These are phyloP conservation scores for Macrophya alboannulata DNA, from an alignment of 2,888 invertebrate genomes.

Conservation along the genomic window DNA sequence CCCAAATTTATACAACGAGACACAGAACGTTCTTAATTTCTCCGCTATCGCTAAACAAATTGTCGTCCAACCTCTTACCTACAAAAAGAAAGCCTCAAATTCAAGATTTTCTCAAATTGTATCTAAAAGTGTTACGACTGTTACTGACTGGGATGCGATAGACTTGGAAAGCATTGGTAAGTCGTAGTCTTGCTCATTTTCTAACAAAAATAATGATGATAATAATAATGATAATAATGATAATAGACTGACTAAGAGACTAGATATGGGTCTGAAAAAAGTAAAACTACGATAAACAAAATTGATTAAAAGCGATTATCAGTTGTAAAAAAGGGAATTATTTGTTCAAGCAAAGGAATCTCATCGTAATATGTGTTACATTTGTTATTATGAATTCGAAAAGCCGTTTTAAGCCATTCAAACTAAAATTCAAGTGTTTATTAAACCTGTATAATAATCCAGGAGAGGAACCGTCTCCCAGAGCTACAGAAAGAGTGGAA, in stretches of 20 bases:
- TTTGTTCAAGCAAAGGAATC: neutral
- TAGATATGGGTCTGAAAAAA: no score
- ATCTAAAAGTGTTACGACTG: conserved; percentile 70
- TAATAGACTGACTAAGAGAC: neutral
- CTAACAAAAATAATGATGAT: neutral
- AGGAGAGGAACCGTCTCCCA: conserved; percentile 52
- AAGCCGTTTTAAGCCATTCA: neutral
- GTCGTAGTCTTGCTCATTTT: neutral
- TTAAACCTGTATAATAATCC: conserved; percentile 21
- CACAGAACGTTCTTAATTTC: conserved; percentile 92
- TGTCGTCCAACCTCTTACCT: conserved; percentile 70
- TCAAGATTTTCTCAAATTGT: conserved; percentile 75
- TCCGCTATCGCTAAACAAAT: conserved; percentile 91
- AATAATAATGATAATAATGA: neutral
- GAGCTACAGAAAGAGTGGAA: neutral
- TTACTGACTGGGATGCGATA: conserved; percentile 74
- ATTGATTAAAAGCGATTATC: no score
- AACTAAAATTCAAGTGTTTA: neutral
- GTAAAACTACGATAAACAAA: neutral
- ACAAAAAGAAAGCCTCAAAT: conserved; percentile 63
- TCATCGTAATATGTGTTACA: no score
- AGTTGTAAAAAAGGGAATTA: no score
- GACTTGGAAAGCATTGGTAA: conserved; percentile 62
- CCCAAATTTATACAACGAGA: conserved; percentile 90
- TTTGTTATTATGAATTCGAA: neutral